Base-by-base conservation (phyloP, 2,797 vertebrate genomes). In the Halcyon smyrnensis region DNA sequence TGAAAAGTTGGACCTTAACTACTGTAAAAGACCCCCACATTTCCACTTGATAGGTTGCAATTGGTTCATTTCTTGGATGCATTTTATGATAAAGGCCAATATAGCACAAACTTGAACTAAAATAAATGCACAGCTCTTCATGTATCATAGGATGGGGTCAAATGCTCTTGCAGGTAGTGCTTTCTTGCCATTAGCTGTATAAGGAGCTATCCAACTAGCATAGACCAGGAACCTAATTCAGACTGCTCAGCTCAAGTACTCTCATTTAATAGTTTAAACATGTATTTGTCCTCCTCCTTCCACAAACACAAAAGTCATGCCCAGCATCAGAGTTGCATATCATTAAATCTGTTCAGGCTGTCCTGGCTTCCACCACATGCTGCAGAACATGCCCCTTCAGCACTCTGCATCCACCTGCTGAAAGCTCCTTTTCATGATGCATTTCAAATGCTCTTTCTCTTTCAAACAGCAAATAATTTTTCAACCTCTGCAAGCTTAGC, bases 291-390 rank as follows among this genome's bases (percentile, higher is more conserved):
- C 1, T 9, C 17, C 16, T 51, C 8, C 32, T 83, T 68, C 46
- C 50, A 71, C 34, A 71, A 68, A 68, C 23, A 45, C 3, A 41
- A 9, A 78, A 43, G 9, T 45, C 53, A 45, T 24, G 21, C 6
- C 24, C 39, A 77, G 39, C 7, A 51, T 12, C 34, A 21, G 5
- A 84, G 21, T 8, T 81, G 34, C 20, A 56, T 37, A 45, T 10
- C 19, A 37, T 81, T 45, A 18, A 50, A 79, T 30, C 32, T 84
- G 21, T 51, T 36, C 46, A 20, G 21, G 7, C 8, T 71, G 16
- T 59, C 50, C 76, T 32, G 30, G 10, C 10, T 85, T 62, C 39
- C 9, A 53, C 0, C 0, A 0, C 5, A n/a, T 7, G 25, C 24
- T 67, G 12, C 37, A 30, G 62, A 9, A 1, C 1, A 1, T n/a